Evolutionary conservation across 2,113 vertebrate genomes (phyloP), one percentile per base, ranked within the genome.

Genomic region (Psittacula cyanocephala): DNA sequence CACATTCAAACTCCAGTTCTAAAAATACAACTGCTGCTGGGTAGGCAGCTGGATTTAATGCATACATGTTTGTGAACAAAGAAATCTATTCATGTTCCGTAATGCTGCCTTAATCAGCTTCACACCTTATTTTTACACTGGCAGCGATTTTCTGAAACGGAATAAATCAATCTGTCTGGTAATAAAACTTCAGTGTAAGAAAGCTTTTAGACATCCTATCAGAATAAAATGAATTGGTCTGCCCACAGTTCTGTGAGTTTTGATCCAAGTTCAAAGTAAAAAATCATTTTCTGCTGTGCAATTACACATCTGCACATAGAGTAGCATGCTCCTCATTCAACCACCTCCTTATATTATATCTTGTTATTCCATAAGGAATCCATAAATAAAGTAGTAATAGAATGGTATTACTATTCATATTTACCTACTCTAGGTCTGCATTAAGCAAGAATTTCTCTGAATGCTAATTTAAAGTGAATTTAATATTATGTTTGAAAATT

Each of bases 391-490:
- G 14, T 22, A 70, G 43, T 29, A 71, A 47, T 18, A 70, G 53
- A 69, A 77, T 39, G 35, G 28, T 9, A 50, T 90, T 90, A 29
- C 35, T 64, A 13, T 55, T 77, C 33, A 6, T 67, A 86, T 77
- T 86, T 83, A 50, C 64, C 33, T 91, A 47, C 39, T 86, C 67
- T 57, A 68, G 88, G 44, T 62, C 67, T 5, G 0, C 60, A 50
- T 86, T 74, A 86, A 82, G 53, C 44, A 82, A 86, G 79, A 74
- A 81, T 91, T 94, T 96, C 82, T 72, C 93, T 75, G 82, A 93
- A 88, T 69, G 55, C 7, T 78, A 74, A 91, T 93, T 91, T 83
- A 63, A 93, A 94, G 78, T 52, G 59, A 86, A n/a, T 85, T 70
- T 28, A 33, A 23, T 83, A 20, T 60, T 59, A 55, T 22, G 25